Evolutionary conservation across 2,113 vertebrate genomes (phyloP), one percentile per base, ranked within the genome.

Genomic region (Cariama cristata): DNA sequence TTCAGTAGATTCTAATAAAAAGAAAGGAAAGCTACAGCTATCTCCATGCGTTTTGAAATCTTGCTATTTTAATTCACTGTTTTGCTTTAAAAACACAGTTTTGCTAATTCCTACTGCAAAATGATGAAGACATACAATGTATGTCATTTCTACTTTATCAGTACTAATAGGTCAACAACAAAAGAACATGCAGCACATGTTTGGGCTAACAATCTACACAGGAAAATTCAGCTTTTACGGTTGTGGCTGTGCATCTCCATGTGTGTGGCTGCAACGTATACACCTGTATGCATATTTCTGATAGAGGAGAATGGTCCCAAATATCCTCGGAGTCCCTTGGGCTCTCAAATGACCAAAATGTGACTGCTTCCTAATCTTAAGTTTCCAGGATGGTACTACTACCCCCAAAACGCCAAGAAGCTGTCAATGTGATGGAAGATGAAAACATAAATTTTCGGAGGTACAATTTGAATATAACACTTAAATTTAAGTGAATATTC

Each of bases 61-160:
- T 32, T 55, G 19, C 1, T 28, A 21, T 74, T 91, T 77, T 52
- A 32, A 30, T 45, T 67, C 12, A 8, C 8, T n/a, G 8, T 40
- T 88, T 79, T 50, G 27, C 6, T 56, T 88, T 45, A n/a, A 88
- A 94, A 66, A 32, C 7, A 42, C 4, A 17, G 0, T n/a, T 73
- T 63, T 68, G 7, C 4, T 56, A 22, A 33, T 74, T 83, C 11
- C 21, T 45, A 40, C 20, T 47, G 35, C 6, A 56, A 73, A 91
- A 45, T 42, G 8, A 35, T 28, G 3, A 50, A 40, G 11, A 12
- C 14, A 33, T 14, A 16, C 1, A 53, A n/a, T 3, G 4, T 2
- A 35, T 23, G 3, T 26, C 38, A 27, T 55, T 81, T 49, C 18
- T 55, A 20, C 13, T 53, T 42, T 73, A 50, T 16, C 22, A 33